Base-by-base conservation (phyloP, 2,797 vertebrate species). In the Orientallactaga sibirica region DNA sequence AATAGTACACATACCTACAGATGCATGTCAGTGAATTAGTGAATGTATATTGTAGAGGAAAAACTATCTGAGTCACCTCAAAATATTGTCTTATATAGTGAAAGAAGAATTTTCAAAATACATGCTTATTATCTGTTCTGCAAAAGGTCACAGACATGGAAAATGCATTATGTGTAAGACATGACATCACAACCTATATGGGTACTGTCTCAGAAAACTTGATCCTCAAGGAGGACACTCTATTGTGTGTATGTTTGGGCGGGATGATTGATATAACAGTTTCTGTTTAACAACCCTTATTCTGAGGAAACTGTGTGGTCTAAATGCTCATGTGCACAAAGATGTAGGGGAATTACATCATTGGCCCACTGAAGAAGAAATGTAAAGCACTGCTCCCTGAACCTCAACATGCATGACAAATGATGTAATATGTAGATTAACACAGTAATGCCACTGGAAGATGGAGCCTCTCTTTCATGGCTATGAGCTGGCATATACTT, bases 181-280 rank as follows among this genome's bases (percentile, higher is more conserved):
- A 15, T 29, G 48, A 27, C 4, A 73, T 5, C 18, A 24, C 1
- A 71, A 22, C 0, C 15, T 1, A 52, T 18, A 71, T 20, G 8
- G 1, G 5, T 64, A 52, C 5, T 67, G 0, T 41, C 24, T 11
- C 58, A 70, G 41, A 77, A 87, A 55, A 24, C 10, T 33, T 41
- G 33, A 58, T 1, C 24, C 75, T 91, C 41, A 15, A 75, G 18
- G 5, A 68, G 85, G 20, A 3, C 33, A 6, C 5, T 52, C 7
- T 68, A 11, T 24, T 6, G 61, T 18, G 3, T 66, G 5, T 55
- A 25, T 8, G 19, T 64, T 3, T 20, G 18, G 7, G 22, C 7
- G 10, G 22, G 5, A 67, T 37, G 12, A 76, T n/a, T 66, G 62
- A 89, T 18, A 33, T 20, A 73, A 73, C 78, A 43, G 9, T 19